Base-by-base conservation (phyloP, 2,888 invertebrate species). In the Empis stercorea region DNA sequence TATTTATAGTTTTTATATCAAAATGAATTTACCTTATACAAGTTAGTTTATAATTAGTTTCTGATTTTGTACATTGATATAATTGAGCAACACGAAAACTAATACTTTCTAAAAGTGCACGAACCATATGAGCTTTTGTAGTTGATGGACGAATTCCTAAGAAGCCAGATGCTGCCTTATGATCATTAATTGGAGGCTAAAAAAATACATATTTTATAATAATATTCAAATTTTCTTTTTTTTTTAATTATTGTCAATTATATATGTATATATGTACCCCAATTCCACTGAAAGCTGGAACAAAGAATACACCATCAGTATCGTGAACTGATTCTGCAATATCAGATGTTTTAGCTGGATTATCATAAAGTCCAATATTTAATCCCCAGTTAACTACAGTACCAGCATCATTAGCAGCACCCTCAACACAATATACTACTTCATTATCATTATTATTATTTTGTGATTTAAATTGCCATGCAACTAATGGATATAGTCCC, bases 401-500 rank as follows among this genome's bases (percentile, higher is more conserved):
- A 0, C 94, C 95, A 1, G 89, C 87, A 62, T 96, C 94, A 55
- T 87, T 83, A 10, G 88, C 84, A 0, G 84, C 76, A 0, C 91
- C 93, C 66, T 97, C 96, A 0, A 85, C 84, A 34, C 87, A 73
- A 64, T 81, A 93, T 1, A 79, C 71, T n/a, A 76, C 57, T 32
- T 79, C 70, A 0, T 45, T 41, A 20, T 46, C 34, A 2, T 43
- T 34, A n/a, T 48, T 30, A 10, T 54, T 48, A 0, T 43, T 47
- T 10, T 52, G 39, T 15, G 15, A 20, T 15, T 45, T 47, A 9
- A 65, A 57, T 51, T 63, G 61, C 95, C 96, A 97, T 0, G 84
- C 95, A 32, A 96, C 84, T 20, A 96, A 70, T 0, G 97, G 96
- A 70, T 94, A 94, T 34, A 94, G 73, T 1, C 93, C 94, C 45